Evolutionary conservation across 2,888 invertebrate species (phyloP).

Genomic region (Sinotaia quadrata): DNA sequence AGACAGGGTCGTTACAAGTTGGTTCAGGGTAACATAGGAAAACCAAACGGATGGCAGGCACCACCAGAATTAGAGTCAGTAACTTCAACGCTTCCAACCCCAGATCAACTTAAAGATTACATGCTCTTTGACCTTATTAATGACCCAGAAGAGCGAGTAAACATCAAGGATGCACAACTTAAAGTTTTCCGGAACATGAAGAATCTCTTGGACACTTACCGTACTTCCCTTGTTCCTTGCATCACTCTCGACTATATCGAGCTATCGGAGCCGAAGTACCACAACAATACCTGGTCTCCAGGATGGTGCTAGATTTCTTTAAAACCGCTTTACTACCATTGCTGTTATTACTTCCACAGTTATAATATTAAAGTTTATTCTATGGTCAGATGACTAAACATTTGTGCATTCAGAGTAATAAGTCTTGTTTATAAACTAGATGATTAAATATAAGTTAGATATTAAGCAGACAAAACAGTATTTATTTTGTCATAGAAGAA

Average conservation of each 20-base stretch:
- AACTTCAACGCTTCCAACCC: background rate
- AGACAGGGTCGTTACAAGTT: slow-evolving; percentile 7
- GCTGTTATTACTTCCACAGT: no score
- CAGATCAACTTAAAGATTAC: background rate
- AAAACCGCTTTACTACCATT: no score
- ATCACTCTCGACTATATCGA: background rate
- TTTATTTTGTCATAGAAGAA: no score
- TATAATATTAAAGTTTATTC: no score
- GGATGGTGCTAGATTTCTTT: slow-evolving; percentile 23
- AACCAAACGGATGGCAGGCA: slow-evolving; percentile 5
- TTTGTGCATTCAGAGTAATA: no score
- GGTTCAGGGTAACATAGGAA: background rate
- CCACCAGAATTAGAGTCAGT: background rate
- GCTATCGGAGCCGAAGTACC: background rate
- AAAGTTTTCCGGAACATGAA: slow-evolving; percentile 2
- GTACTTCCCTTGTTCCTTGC: background rate
- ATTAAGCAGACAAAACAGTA: no score
- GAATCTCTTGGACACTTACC: background rate
- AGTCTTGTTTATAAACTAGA: no score
- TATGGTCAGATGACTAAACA: no score
- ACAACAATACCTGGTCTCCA: slow-evolving; percentile 28
- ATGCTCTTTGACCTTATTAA: background rate
- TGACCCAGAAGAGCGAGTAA: background rate
- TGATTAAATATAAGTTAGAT: no score
- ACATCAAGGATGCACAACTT: background rate